Evolutionary conservation across 2,797 vertebrate species (phyloP), one percentile per base, ranked within the genome.

Genomic region (Sebastes taczanowskii): DNA sequence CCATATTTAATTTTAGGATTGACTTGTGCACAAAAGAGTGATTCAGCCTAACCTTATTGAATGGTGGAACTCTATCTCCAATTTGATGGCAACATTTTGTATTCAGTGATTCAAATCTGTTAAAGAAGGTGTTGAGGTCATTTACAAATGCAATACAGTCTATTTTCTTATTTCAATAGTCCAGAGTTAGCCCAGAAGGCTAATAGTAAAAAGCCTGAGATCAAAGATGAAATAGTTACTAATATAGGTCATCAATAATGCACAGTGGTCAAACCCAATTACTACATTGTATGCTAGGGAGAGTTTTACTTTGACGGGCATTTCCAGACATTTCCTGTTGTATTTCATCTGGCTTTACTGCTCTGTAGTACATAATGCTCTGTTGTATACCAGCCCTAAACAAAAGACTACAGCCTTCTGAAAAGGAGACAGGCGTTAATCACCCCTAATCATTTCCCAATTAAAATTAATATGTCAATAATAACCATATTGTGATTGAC

Each of bases 241-340:
- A 46, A 46, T 46, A 14, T 16, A 25, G 22, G 8, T 52, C n/a
- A 49, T 56, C 4, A 81, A 35, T 56, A 49, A 55, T 42, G 16
- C 66, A 23, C 2, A 27, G 27, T 6, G 7, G 30, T 38, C 32
- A 71, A 70, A 38, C n/a, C 3, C 25, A 56, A 10, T n/a, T 5
- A 5, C 29, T 66, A 2, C 13, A 30, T 22, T 29, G 10, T 75
- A 11, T 61, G 22, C 8, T 20, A n/a, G 8, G 11, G 23, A 18
- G 30, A 27, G 27, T 65, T 88, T 91, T 92, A 92, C 14, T 92
- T 86, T 90, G 86, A 87, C 78, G 84, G 30, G 20, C 3, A 1
- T 11, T 3, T 13, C 13, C 22, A 56, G 81, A 82, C 65, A 53
- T 53, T 32, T 35, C 30, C 11, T 66, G 1, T 34, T 68, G 5